Evolutionary conservation across 2,797 vertebrate genomes (phyloP).

Genomic region (Alectoris magna): DNA sequence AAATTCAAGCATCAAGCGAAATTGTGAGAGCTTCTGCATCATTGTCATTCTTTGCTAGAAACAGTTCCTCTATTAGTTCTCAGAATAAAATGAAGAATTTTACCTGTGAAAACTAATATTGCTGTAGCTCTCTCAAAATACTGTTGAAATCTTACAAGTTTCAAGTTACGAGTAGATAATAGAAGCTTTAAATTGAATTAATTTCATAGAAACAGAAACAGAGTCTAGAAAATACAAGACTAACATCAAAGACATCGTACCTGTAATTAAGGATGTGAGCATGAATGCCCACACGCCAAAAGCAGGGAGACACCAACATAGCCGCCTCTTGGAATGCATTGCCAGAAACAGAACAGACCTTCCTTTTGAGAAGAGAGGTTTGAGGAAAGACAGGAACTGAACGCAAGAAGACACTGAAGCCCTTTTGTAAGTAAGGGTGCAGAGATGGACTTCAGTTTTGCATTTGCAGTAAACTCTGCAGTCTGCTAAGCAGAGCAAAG

Average conservation of each 20-base stretch:
- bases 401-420: background rate
- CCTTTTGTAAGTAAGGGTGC: background rate
- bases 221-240: background rate
- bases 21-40: background rate
- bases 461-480: constrained; percentile 17
- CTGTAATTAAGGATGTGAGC: constrained; percentile 46
- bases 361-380: background rate
- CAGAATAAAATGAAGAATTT: background rate
- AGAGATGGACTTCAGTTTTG: background rate
- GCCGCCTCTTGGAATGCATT: constrained; percentile 32
- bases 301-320: background rate
- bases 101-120: background rate
- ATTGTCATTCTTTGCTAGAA: background rate
- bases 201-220: constrained; percentile 6
- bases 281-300: background rate
- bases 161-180: background rate
- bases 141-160: background rate
- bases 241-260: constrained; percentile 51
- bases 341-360: background rate
- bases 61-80: background rate
- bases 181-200: background rate
- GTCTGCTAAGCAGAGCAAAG: background rate
- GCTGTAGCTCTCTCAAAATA: background rate
- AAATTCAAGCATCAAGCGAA: background rate
- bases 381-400: background rate